A percentile compares a stretch with the other conserved stretches of the same genome.
Evolutionary conservation across 2,797 vertebrate genomes (phyloP).

Genomic region (Alca torda): DNA sequence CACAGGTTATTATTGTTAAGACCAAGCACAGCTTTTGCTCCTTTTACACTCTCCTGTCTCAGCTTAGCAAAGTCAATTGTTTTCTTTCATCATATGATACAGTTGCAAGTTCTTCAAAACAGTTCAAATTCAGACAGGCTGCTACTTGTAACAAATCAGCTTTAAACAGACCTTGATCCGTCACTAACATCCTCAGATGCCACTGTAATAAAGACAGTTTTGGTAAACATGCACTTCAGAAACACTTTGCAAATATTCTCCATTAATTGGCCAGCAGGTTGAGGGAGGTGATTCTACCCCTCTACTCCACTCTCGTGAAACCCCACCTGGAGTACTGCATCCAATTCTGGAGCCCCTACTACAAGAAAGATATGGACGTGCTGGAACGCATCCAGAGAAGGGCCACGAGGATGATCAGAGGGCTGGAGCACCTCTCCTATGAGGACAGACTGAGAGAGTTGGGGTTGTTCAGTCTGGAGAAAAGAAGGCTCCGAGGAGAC

Average conservation of each 20-base stretch:
- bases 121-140: background rate
- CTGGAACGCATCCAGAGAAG: too few relatives aligned
- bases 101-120: background rate
- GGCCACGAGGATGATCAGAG: too few relatives aligned
- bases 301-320: too few relatives aligned
- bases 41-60: background rate
- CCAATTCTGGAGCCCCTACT: too few relatives aligned
- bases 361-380: too few relatives aligned
- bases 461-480: too few relatives aligned
- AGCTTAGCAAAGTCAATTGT: background rate
- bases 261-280: too few relatives aligned
- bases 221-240: background rate
- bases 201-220: background rate
- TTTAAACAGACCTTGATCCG: background rate
- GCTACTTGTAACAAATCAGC: background rate
- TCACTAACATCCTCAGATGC: background rate
- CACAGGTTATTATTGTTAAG: background rate
- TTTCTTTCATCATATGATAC: background rate
- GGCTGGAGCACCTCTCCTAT: too few relatives aligned
- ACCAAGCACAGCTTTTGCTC: background rate
- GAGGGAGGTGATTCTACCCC: too few relatives aligned
- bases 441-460: too few relatives aligned
- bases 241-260: background rate
- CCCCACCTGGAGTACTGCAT: too few relatives aligned
- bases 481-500: too few relatives aligned